Base-by-base conservation (phyloP, 1,140 invertebrate genomes). In the Diprion similis region DNA sequence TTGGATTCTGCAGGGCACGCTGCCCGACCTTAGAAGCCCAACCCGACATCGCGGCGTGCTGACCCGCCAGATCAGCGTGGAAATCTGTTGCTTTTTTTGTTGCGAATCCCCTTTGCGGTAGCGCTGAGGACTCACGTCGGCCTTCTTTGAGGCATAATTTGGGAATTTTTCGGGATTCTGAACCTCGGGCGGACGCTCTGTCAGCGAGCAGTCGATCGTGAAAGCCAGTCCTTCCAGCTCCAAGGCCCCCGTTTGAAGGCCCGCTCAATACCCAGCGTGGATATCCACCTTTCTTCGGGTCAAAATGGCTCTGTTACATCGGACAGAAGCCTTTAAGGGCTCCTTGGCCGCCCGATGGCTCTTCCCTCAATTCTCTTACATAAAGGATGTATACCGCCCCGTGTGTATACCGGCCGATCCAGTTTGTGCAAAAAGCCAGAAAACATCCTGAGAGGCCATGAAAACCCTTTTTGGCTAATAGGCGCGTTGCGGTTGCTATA, bases 181-280 rank as follows among this genome's bases (percentile, higher is more conserved):
- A n/a, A 59, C 82, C 85, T 87, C 87, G 86, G 85, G 87, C 83
- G 82, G 83, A 85, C 85, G 81, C 80, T 84, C 82, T 80, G 83
- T 79, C 85, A 83, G 51, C n/a, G 51, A 59, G 24, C 51, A 59
- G 83, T 87, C 83, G 86, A 83, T 86, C 85, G 85, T 88, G 85
- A 88, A 88, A 87, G 87, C 85, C 87, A 88, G 85, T 87, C 86
- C 86, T 87, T 83, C 83, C 87, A 87, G 82, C 80, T 85, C 81
- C 77, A 76, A 76, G 72, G 76, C 78, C 74, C 71, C 73, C 76
- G 24, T 37, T 37, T 37, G 24, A 87, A 87, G 82, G 76, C 79
- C 74, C 71, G 73, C 76, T 18, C 37, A 75, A 59, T 78, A 76
- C 77, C 73, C 78, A 80, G 77, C 77, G 73, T 78, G 78, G 78